These are phyloP conservation scores for Chromobotia macracanthus DNA, from an alignment of 2,797 vertebrate species.

Conservation along the genomic window DNA sequence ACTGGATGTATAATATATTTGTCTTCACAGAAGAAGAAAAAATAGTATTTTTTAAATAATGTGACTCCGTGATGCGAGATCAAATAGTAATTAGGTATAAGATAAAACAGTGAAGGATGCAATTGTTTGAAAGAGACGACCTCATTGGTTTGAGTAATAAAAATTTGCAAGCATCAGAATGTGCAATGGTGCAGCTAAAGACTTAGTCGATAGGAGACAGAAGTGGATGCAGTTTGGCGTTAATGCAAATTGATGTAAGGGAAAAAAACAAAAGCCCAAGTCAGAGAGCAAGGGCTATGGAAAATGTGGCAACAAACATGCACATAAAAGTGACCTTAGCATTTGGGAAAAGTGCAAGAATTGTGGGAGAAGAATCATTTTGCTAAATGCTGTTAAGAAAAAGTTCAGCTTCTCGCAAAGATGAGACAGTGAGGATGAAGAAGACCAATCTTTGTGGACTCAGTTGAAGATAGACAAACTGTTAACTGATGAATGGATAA, in stretches of 20 bases:
- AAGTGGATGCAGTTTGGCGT: too few relatives aligned
- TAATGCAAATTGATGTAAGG: too few relatives aligned
- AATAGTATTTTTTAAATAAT: constrained; percentile 22
- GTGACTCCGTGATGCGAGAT: constrained; percentile 20
- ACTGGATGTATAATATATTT: constrained; percentile 31
- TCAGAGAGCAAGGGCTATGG: too few relatives aligned
- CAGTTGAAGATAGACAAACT: background rate
- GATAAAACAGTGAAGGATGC: constrained; percentile 32
- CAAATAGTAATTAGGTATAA: constrained; percentile 33
- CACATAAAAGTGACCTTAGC: too few relatives aligned
- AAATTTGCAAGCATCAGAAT: constrained; percentile 32
- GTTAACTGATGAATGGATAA: constrained; percentile 18
- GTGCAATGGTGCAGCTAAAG: background rate
- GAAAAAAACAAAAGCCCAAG: too few relatives aligned
- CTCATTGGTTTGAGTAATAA: constrained; percentile 3
- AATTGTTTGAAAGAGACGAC: constrained; percentile 25
- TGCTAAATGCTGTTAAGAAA: constrained; percentile 7
- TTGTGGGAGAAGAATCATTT: too few relatives aligned
- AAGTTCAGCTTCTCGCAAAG: too few relatives aligned
- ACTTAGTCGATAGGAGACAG: too few relatives aligned
- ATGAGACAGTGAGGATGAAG: constrained; percentile 35
- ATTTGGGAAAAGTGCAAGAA: too few relatives aligned
- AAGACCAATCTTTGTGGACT: constrained; percentile 1
- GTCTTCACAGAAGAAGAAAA: constrained; percentile 18
- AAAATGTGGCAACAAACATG: too few relatives aligned